phyloP scores from a whole-genome alignment of 1,140 invertebrate species.

The Monochamus saltuarius region DNA sequence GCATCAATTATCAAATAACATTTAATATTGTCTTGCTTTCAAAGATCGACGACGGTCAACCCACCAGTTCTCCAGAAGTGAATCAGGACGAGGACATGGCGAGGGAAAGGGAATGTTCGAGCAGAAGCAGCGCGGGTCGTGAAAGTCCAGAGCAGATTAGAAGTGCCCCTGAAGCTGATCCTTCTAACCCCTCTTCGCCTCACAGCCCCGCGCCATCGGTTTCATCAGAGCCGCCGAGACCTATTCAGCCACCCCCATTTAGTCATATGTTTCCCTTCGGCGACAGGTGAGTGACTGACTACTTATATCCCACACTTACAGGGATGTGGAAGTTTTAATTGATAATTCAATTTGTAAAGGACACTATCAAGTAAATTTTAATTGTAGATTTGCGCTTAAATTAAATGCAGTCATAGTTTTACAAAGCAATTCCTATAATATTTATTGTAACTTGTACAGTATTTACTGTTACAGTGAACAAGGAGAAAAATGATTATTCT shows the following conservation, averaged over 20 bases:
- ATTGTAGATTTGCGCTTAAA: too few relatives aligned
- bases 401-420: too few relatives aligned
- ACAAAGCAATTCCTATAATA: too few relatives aligned
- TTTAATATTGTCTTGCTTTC: too few relatives aligned
- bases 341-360: too few relatives aligned
- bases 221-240: slow-evolving; percentile 41
- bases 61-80: slow-evolving; percentile 40
- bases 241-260: slow-evolving; percentile 40
- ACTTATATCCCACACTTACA: too few relatives aligned
- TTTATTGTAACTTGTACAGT: too few relatives aligned
- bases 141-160: slow-evolving; percentile 41
- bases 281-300: slow-evolving; percentile 41
- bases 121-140: slow-evolving; percentile 40
- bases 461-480: too few relatives aligned
- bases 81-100: slow-evolving; percentile 38
- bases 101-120: slow-evolving; percentile 42
- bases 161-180: slow-evolving; percentile 34
- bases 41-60: slow-evolving; percentile 35
- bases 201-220: slow-evolving; percentile 45
- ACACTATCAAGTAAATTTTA: too few relatives aligned
- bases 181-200: slow-evolving; percentile 43
- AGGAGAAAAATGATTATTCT: too few relatives aligned
- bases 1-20: too few relatives aligned
- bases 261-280: slow-evolving; percentile 49
- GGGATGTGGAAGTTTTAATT: too few relatives aligned